phyloP scores from a whole-genome alignment of 2,888 invertebrate species.

The Nymphalis polychloros region DNA sequence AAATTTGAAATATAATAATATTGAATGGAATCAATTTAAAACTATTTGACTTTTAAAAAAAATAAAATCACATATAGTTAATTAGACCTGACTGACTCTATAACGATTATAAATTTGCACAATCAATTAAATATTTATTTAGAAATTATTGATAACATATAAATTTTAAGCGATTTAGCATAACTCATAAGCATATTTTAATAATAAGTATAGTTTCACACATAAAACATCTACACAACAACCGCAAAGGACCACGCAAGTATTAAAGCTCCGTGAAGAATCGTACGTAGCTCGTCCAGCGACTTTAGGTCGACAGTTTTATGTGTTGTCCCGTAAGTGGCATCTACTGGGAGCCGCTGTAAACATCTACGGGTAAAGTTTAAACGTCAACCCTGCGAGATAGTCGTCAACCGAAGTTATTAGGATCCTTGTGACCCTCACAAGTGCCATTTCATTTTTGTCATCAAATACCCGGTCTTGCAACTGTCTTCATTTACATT shows the following conservation, averaged over 20 bases:
- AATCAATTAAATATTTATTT: too few species aligned
- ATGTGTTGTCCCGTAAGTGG: slow-evolving; percentile 65
- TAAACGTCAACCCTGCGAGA: slow-evolving; percentile 67
- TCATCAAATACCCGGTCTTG: slow-evolving; percentile 41
- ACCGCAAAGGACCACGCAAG: background rate
- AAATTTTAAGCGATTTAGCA: too few species aligned
- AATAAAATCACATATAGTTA: too few species aligned
- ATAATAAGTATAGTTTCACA: background rate
- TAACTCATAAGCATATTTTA: too few species aligned
- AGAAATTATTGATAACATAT: too few species aligned
- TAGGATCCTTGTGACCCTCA: slow-evolving; percentile 59
- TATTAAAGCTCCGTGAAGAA: slow-evolving; percentile 34
- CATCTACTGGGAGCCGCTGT: slow-evolving; percentile 55
- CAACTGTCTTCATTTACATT: slow-evolving; percentile 37
- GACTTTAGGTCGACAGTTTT: slow-evolving; percentile 52
- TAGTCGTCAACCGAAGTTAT: slow-evolving; percentile 63
- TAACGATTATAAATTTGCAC: too few species aligned
- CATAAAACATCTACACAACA: slow-evolving; percentile 3
- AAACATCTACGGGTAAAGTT: slow-evolving; percentile 70
- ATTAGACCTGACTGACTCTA: too few species aligned
- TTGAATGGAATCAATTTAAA: too few species aligned
- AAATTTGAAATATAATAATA: too few species aligned
- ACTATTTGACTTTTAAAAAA: too few species aligned
- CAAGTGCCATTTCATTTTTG: slow-evolving; percentile 60
- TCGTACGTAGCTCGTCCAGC: slow-evolving; percentile 48